Base-by-base conservation (phyloP, 2,113 vertebrate species). In the Sturnira hondurensis region DNA sequence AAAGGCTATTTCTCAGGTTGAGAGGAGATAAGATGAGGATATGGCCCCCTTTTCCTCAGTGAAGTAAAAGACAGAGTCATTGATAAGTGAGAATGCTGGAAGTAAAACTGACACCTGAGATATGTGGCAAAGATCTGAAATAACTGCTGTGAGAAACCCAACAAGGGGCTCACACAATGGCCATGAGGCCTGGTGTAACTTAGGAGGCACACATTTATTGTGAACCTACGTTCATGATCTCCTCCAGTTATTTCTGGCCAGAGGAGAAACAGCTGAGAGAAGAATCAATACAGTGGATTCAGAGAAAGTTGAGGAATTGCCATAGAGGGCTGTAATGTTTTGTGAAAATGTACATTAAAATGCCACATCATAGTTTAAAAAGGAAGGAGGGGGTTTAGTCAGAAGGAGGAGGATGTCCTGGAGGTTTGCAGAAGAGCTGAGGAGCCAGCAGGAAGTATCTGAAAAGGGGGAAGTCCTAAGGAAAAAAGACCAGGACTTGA, bases 81-180 rank as follows among this genome's bases (percentile, higher is more conserved):
- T 86, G 19, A 89, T 89, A 73, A 93, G 50, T 12, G 14, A 71
- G 38, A 1, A 17, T 68, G 71, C 61, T 97, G 33, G 50, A 65
- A 92, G 77, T 94, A 85, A 93, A 96, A 86, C 67, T 47, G 68
- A 93, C 45, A 86, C 26, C 74, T 94, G 24, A 96, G 54, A 47
- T 50, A 71, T 4, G 7, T 83, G 68, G 36, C 45, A 73, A 89
- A 82, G 36, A 95, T 31, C 3, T 33, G 41, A 92, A 77, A 89
- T 61, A 94, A 47, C 12, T 83, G 41, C 58, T 82, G 2, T 47
- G 93, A 56, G 63, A 91, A 85, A 76, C 43, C 56, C 81, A 82
- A 84, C 63, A 85, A 67, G 31, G 33, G 76, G 26, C 28, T 24
- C 70, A 81, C 22, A 65, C 73, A 65, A 90, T 3, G 82, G n/a